Conservation (phyloP, 2,888 invertebrate genomes). For the Drosophila buzzatii region DNA sequence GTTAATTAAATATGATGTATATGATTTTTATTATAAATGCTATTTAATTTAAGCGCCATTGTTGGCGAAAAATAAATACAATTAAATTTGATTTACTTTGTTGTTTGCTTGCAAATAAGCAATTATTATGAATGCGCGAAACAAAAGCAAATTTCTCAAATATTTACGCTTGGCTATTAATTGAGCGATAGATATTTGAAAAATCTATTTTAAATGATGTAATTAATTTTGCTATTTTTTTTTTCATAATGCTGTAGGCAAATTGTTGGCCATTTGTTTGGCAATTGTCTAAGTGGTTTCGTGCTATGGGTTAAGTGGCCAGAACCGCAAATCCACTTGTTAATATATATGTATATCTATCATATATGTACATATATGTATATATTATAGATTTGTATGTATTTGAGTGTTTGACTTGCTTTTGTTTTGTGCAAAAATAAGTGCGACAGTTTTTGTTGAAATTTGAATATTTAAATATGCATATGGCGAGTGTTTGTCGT, state of each 20-base stretch:
- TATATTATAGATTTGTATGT: not conserved
- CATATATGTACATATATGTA: not conserved
- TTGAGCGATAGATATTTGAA: conserved; percentile 14
- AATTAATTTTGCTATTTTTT: conserved; percentile 58
- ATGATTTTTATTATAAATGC: not conserved
- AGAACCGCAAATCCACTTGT: conserved; percentile 10
- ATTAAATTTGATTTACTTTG: conserved; percentile 6
- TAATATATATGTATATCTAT: not conserved
- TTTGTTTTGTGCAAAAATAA: conserved; percentile 34
- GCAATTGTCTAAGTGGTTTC: conserved; percentile 25
- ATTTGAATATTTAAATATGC: conserved; percentile 74
- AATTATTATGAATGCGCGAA: conserved; percentile 2
- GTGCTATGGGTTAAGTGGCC: conserved; percentile 36
- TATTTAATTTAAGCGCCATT: not conserved
- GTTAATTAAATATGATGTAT: not conserved
- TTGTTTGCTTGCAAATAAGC: not conserved
- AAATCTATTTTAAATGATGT: conserved; percentile 62
- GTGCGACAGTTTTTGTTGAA: conserved; percentile 51
- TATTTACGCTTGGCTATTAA: conserved; percentile 11
- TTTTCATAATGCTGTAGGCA: conserved; percentile 14
- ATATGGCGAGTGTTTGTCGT: conserved; percentile 45
- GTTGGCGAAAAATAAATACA: not conserved
- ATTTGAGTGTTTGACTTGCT: not conserved
- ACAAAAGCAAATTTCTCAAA: not conserved
- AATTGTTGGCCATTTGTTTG: conserved; percentile 56